Conservation (phyloP, 2,888 invertebrate genomes). For the Mythimna impura region DNA sequence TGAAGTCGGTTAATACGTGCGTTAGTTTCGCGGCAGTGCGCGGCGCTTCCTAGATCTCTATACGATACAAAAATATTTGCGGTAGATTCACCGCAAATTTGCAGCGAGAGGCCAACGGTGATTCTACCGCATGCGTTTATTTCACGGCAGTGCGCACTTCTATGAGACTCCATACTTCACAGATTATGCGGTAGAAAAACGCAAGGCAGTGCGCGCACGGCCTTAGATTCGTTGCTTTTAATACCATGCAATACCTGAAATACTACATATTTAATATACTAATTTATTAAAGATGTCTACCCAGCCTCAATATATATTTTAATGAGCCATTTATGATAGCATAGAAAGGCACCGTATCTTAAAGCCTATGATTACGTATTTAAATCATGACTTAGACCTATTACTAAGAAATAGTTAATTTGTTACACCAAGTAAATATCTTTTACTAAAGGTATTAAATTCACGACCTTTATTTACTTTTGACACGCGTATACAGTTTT, state of each 20-base stretch:
- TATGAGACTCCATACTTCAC: too few relatives aligned
- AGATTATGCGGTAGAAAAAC: too few relatives aligned
- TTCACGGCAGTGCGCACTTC: too few relatives aligned
- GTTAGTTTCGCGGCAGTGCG: too few relatives aligned
- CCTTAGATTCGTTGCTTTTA: background rate
- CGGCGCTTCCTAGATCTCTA: too few relatives aligned
- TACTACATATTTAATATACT: background rate
- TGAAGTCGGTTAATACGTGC: too few relatives aligned
- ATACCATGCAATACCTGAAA: background rate
- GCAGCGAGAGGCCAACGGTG: too few relatives aligned
- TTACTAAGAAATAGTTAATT: background rate
- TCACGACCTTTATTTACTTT: background rate
- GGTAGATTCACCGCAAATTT: too few relatives aligned
- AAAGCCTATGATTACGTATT: slow-evolving; percentile 20
- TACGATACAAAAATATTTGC: too few relatives aligned
- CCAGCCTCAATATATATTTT: slow-evolving; percentile 11
- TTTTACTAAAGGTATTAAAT: background rate
- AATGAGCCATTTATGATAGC: background rate
- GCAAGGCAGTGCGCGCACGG: too few relatives aligned
- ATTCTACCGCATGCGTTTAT: too few relatives aligned
- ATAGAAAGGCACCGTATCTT: background rate
- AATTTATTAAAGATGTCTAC: background rate
- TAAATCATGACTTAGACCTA: slow-evolving; percentile 2
- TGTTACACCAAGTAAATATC: background rate
- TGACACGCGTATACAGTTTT: background rate